Evolutionary conservation across 2,797 vertebrate species (phyloP).

Genomic region (Pseudocheirus occidentalis): DNA sequence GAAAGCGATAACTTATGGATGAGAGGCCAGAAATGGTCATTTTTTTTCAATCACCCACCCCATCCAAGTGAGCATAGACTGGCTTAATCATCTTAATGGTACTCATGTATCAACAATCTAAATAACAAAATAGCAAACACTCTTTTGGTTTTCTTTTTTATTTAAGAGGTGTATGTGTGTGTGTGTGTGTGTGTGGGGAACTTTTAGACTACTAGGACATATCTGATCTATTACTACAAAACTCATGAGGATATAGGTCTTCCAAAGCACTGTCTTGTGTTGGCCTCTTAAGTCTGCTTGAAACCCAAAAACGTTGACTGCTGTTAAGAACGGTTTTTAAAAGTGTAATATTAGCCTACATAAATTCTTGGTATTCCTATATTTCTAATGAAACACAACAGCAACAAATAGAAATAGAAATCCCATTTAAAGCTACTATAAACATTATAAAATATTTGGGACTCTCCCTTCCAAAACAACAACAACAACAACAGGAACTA

Average conservation of each 20-base stretch:
- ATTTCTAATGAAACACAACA: too few species aligned
- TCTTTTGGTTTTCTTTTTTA: slow-evolving; percentile 28
- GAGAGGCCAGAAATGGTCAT: slow-evolving; percentile 78
- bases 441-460: too few species aligned
- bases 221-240: slow-evolving; percentile 74
- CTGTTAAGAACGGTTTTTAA: slow-evolving; percentile 83
- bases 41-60: slow-evolving; percentile 75
- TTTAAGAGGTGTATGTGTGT: not conserved
- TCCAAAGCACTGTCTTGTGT: slow-evolving; percentile 60
- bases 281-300: slow-evolving; percentile 73
- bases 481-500: too few species aligned
- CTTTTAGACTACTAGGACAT: not conserved
- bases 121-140: slow-evolving; percentile 74
- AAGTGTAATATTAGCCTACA: too few species aligned
- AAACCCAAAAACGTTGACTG: slow-evolving; percentile 83
- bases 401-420: too few species aligned
- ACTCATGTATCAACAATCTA: slow-evolving; percentile 79
- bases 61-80: slow-evolving; percentile 78
- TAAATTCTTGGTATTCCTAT: too few species aligned
- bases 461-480: too few species aligned
- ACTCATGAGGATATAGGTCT: slow-evolving; percentile 74
- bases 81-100: slow-evolving; percentile 79
- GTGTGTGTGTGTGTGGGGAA: too few species aligned
- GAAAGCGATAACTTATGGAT: slow-evolving; percentile 73
- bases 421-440: too few species aligned